phyloP scores from a whole-genome alignment of 2,888 invertebrate genomes.

The Drosophila anomalata region DNA sequence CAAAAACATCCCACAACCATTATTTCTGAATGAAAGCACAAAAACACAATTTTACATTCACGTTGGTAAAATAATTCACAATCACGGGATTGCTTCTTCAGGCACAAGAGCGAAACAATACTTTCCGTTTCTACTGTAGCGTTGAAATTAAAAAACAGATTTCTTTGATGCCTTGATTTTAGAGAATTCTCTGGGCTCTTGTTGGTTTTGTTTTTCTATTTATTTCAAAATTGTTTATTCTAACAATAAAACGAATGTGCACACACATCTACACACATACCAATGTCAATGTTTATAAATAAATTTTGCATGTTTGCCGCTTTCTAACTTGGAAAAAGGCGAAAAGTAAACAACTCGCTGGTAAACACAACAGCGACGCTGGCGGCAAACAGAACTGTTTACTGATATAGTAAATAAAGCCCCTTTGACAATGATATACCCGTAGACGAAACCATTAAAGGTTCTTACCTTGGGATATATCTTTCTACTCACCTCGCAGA shows the following conservation, averaged over 20 bases:
- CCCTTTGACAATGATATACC: constrained; percentile 21
- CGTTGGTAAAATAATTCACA: constrained; percentile 3
- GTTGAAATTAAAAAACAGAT: constrained; percentile 14
- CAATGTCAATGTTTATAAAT: constrained; percentile 56
- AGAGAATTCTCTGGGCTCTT: constrained; percentile 26
- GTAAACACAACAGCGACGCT: constrained; percentile 30
- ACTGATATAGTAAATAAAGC: constrained; percentile 42
- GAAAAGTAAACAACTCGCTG: constrained; percentile 41
- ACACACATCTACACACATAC: constrained; percentile 25
- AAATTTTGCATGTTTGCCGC: constrained; percentile 48
- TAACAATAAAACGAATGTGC: constrained; percentile 3
- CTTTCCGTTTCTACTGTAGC: constrained; percentile 27
- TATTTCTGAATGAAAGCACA: neutral
- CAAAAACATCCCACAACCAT: neutral
- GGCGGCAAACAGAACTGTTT: constrained; percentile 40
- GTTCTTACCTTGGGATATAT: neutral
- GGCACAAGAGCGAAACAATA: constrained; percentile 4
- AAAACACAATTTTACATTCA: neutral
- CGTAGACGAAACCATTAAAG: constrained; percentile 1
- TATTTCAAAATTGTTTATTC: constrained; percentile 29
- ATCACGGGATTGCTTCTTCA: neutral
- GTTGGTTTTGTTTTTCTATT: constrained; percentile 7
- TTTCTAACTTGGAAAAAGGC: constrained; percentile 38
- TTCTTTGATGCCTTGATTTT: constrained; percentile 38
- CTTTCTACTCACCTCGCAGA: neutral